Conservation (phyloP, 2,113 vertebrate species). For the Rostratula benghalensis region DNA sequence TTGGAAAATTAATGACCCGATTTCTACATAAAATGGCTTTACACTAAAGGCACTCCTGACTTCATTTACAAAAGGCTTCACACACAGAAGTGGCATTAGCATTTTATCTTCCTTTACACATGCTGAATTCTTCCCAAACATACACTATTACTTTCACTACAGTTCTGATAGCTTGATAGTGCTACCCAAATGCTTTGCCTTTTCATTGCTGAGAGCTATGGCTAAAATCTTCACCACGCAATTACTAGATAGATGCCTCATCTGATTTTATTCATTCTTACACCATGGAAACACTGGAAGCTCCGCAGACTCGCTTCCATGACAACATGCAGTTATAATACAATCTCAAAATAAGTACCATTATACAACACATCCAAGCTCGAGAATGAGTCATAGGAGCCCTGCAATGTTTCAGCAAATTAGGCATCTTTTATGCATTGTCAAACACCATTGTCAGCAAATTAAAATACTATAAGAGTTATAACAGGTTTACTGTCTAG, state of each 20-base stretch:
- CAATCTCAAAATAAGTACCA: conserved; percentile 22
- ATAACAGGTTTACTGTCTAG: not conserved
- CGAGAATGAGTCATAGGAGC: not conserved
- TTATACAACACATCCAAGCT: conserved; percentile 36
- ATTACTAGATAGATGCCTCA: conserved; percentile 31
- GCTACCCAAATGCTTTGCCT: not conserved
- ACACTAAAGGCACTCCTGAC: not conserved
- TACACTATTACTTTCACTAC: not conserved
- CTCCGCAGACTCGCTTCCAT: conserved; percentile 63
- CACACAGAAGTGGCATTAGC: not conserved
- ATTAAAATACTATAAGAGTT: not conserved
- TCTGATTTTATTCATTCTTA: conserved; percentile 73
- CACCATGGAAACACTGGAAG: conserved; percentile 78
- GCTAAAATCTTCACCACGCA: conserved; percentile 36
- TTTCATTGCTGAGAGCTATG: not conserved
- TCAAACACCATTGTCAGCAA: not conserved
- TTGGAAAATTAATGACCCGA: not conserved
- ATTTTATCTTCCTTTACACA: not conserved
- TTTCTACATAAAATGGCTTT: not conserved
- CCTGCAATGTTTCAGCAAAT: not conserved
- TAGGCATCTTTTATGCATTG: not conserved
- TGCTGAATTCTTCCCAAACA: not conserved
- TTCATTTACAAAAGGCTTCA: not conserved
- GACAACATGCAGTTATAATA: conserved; percentile 71
- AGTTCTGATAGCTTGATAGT: not conserved